Conservation (phyloP, 2,113 vertebrate genomes). For the Ameiurus melas region DNA sequence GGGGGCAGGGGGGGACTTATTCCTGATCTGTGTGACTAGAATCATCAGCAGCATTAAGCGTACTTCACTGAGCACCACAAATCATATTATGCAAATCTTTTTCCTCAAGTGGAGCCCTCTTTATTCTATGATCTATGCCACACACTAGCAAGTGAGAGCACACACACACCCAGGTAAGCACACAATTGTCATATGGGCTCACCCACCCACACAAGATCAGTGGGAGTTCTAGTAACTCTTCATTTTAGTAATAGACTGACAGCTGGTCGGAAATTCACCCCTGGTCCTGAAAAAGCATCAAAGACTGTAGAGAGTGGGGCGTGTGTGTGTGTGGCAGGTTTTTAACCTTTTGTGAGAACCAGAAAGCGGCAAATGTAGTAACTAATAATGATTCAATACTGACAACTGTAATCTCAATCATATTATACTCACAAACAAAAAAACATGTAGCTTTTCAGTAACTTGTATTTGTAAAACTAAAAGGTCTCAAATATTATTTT, state of each 20-base stretch:
- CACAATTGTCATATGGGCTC: neutral
- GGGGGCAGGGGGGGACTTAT: constrained; percentile 37
- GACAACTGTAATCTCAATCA: neutral
- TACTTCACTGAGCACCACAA: constrained; percentile 63
- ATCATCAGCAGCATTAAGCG: constrained; percentile 58
- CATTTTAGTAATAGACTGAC: constrained; percentile 15
- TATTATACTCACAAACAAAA: neutral
- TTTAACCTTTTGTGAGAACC: neutral
- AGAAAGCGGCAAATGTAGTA: neutral
- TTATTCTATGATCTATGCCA: constrained; percentile 59
- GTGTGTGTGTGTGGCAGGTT: neutral
- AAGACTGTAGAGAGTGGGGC: neutral
- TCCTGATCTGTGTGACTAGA: constrained; percentile 58
- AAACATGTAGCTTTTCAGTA: neutral
- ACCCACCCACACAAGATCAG: constrained; percentile 26
- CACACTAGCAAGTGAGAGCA: neutral
- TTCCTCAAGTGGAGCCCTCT: constrained; percentile 58
- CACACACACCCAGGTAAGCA: neutral
- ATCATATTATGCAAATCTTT: constrained; percentile 68
- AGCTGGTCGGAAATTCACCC: constrained; percentile 16
- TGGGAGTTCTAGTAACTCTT: constrained; percentile 12
- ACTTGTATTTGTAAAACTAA: neutral
- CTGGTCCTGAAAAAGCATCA: neutral
- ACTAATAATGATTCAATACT: neutral
- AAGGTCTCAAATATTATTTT: neutral